Conservation (phyloP, 2,888 invertebrate species). For the Penaeus monodon region DNA sequence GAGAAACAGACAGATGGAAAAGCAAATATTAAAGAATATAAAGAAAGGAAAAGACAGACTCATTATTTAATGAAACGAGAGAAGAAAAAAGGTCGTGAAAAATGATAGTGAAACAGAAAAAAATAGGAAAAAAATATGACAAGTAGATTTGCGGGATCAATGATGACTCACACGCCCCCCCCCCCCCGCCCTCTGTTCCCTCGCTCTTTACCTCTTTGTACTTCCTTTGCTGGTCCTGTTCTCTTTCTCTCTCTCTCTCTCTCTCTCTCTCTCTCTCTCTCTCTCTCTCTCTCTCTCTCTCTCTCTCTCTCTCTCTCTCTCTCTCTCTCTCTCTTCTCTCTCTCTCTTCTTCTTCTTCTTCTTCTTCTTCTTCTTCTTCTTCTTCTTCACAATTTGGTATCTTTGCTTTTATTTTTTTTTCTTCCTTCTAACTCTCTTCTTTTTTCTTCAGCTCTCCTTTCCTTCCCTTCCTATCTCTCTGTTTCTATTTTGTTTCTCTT, state of each 20-base stretch:
- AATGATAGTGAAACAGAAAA: too few relatives aligned
- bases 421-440: background rate
- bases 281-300: background rate
- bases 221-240: background rate
- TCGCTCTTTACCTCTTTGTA: background rate
- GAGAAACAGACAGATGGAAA: too few relatives aligned
- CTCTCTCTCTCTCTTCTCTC: background rate
- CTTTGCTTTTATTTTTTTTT: too few relatives aligned
- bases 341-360: background rate
- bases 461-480: background rate
- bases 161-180: too few relatives aligned
- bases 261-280: background rate
- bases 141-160: too few relatives aligned
- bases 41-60: too few relatives aligned
- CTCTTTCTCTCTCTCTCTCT: background rate
- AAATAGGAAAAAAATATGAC: too few relatives aligned
- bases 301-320: background rate
- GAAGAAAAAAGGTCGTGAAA: too few relatives aligned
- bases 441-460: background rate
- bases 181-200: background rate
- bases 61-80: too few relatives aligned
- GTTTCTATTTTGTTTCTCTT: background rate
- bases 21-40: too few relatives aligned
- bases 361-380: background rate
- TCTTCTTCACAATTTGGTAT: too few relatives aligned